Evolutionary conservation across 1,140 invertebrate species (phyloP).

Genomic region (Chlorops oryzae): DNA sequence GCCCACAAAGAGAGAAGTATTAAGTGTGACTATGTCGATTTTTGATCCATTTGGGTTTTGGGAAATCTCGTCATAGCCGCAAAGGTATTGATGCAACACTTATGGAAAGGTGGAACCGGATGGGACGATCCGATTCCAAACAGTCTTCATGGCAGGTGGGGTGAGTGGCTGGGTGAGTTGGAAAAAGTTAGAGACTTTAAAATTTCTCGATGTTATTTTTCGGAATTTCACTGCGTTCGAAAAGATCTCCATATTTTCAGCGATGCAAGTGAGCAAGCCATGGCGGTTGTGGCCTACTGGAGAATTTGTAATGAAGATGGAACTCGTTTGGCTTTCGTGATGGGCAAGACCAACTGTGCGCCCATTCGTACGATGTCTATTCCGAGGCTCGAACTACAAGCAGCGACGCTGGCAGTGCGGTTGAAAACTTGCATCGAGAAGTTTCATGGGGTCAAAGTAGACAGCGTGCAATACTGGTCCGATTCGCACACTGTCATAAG

Average conservation of each 20-base stretch:
- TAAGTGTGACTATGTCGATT: conserved; percentile 31
- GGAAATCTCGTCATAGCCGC: conserved; percentile 33
- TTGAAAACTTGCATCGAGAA: no score
- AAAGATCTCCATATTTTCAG: no score
- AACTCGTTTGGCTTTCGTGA: no score
- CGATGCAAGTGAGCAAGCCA: conserved; percentile 26
- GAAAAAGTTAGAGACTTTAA: no score
- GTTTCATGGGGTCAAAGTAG: background rate
- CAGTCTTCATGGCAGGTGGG: background rate
- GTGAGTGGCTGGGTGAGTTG: background rate
- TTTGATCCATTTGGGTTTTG: conserved; percentile 44
- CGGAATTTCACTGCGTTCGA: background rate
- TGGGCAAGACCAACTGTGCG: conserved; percentile 22
- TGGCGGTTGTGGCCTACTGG: no score
- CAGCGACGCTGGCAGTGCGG: no score
- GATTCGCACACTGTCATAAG: background rate
- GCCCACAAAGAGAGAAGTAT: conserved; percentile 30
- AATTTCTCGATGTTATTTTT: background rate
- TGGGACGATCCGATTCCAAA: conserved; percentile 5
- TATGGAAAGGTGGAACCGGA: conserved; percentile 27
- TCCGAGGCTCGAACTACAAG: conserved; percentile 28
- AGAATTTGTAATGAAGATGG: no score
- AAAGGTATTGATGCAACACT: conserved; percentile 44
- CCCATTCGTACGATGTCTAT: conserved; percentile 23
- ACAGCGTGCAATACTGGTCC: background rate